Evolutionary conservation across 2,113 vertebrate genomes (phyloP), one percentile per base, ranked within the genome.

Genomic region (Eretmochelys imbricata): DNA sequence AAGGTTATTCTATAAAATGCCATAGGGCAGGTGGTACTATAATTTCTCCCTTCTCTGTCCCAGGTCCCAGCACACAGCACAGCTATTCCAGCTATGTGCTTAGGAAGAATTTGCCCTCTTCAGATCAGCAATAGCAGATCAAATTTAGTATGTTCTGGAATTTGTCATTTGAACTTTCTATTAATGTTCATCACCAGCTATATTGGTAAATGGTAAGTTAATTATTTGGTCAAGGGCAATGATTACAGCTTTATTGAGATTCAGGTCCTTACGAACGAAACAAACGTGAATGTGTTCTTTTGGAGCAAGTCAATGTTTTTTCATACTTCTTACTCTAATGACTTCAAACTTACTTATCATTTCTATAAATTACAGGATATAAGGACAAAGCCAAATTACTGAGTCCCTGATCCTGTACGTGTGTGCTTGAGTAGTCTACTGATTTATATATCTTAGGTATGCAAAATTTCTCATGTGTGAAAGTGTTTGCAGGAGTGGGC

Each of bases 301-400:
- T 2, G 4, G 8, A 4, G 84, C 81, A 87, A 59, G 2, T 8
- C 6, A 12, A 1, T 1, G 0, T 0, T 87, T 76, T 50, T 81
- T 22, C 6, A 76, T 69, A 4, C 24, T 12, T n/a, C 5, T 72
- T 80, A 42, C 29, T 29, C 4, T 80, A n/a, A 75, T 17, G 82
- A 4, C 7, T 4, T 4, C 54, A 76, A 89, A 25, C 5, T 54
- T 29, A 25, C 25, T 46, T 48, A 76, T 76, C 24, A 42, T 42
- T 42, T 42, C 42, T 42, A 42, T 42, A 42, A 42, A 42, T 42
- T 42, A 42, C 42, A 42, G 42, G 42, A 42, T 42, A 42, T 1
- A 22, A 14, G 3, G 79, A 87, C 12, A 25, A 38, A n/a, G 51
- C 31, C 35, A 9, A 31, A 1, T 20, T 85, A 10, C 6, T 54